Base-by-base conservation (phyloP, 2,113 vertebrate genomes). In the Ophiodon elongatus region DNA sequence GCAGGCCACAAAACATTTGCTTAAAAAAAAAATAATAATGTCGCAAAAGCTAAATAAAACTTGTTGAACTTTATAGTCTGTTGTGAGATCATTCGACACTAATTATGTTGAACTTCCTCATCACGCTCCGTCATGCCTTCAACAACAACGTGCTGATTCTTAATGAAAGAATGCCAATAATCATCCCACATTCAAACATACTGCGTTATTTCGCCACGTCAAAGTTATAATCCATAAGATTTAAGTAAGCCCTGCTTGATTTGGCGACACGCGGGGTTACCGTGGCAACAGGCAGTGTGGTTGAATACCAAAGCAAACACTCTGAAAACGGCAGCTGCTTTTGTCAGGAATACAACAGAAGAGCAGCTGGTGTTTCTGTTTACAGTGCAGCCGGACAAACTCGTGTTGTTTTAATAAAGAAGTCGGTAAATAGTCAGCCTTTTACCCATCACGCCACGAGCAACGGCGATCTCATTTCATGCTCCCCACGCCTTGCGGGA, bases 311-410 rank as follows among this genome's bases (percentile, higher is more conserved):
- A 41, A 73, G 71, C 69, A 71, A 17, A 54, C 68, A 37, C 31
- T 37, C 10, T 37, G 21, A 68, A 13, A 39, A n/a, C 37, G 31
- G 68, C 68, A 54, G 66, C 43, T 56, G 35, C 23, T 72, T 50
- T 57, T 37, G 68, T 37, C 31, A 27, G 50, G 37, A 41, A 50
- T 23, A 35, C 67, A 70, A 50, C 29, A 35, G 57, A 33, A 11
- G 39, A 62, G 57, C 72, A 73, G 56, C 72, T 45, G 37, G 57
- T 73, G n/a, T 31, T 1, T 62, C 19, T 62, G 67, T 52, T 56
- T 13, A 73, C 54, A 21, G 17, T 19, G 10, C 54, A 31, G 54
- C 39, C 39, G 45, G 8, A 62, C 72, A 31, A 47, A 27, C 69
- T 21, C 2, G 6, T 19, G n/a, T 57, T 56, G 15, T 39, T 41